Percentiles rank a stretch among this genome's conserved stretches.
These are phyloP conservation scores for Barypeithes pellucidus DNA, from an alignment of 2,888 invertebrate genomes.

Conservation along the genomic window DNA sequence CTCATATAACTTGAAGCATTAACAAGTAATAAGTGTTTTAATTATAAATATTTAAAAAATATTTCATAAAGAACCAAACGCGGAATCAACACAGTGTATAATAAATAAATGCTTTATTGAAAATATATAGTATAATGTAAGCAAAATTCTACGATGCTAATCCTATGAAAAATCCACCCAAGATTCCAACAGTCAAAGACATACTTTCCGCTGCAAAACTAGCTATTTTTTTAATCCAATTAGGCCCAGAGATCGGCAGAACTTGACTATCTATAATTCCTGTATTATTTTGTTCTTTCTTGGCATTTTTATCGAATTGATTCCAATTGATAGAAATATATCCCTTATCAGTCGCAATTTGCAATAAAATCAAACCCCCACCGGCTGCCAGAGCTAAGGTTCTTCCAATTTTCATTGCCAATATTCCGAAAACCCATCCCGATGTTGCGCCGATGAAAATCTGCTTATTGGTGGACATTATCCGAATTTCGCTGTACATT, in stretches of 20 bases:
- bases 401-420: constrained; percentile 47
- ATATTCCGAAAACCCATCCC: constrained; percentile 46
- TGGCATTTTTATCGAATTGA: constrained; percentile 12
- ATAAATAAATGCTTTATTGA: neutral
- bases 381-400: constrained; percentile 39
- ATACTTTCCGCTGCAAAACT: constrained; percentile 33
- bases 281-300: neutral
- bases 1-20: too few relatives aligned
- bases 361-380: constrained; percentile 46
- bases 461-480: constrained; percentile 42
- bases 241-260: constrained; percentile 6
- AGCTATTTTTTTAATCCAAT: constrained; percentile 22
- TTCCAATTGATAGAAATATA: constrained; percentile 47
- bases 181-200: constrained; percentile 33
- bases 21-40: too few relatives aligned
- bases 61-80: too few relatives aligned
- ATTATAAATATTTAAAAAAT: too few relatives aligned
- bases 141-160: constrained; percentile 31
- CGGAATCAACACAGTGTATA: too few relatives aligned
- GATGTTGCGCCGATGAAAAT: constrained; percentile 38
- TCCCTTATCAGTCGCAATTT: constrained; percentile 36
- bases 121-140: neutral
- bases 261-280: neutral
- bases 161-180: constrained; percentile 51
- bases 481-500: constrained; percentile 33